Percentiles rank a stretch among this genome's conserved stretches.
These are phyloP conservation scores for Lissocephala sabroskyi DNA, from an alignment of 2,888 invertebrate species.

Conservation along the genomic window DNA sequence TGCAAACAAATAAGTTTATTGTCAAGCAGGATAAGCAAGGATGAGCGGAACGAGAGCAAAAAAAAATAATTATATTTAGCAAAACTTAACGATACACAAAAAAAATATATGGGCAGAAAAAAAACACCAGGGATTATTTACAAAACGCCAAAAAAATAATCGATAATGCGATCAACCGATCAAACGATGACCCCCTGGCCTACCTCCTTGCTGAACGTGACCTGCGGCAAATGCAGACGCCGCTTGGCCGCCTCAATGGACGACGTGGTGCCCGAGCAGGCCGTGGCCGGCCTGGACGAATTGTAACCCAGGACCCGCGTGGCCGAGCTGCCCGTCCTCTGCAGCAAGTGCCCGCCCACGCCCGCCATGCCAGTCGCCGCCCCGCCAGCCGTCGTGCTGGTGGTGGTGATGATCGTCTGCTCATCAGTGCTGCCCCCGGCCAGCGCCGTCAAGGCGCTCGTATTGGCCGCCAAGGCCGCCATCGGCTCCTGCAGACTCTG, in stretches of 20 bases:
- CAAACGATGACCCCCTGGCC: slow-evolving; percentile 90
- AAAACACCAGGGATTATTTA: no score
- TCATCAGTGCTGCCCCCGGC: neutral
- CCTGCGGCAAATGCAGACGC: slow-evolving; percentile 83
- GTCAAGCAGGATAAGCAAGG: no score
- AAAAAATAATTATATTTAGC: no score
- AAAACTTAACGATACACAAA: no score
- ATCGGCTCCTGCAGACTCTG: neutral
- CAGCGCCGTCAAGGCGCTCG: neutral
- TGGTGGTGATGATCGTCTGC: slow-evolving; percentile 8
- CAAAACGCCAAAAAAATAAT: no score
- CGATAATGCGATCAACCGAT: slow-evolving; percentile 33
- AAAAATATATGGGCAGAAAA: no score
- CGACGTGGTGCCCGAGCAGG: slow-evolving; percentile 78
- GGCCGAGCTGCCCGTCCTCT: slow-evolving; percentile 48
- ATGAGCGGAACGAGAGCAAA: no score
- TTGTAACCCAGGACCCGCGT: slow-evolving; percentile 47
- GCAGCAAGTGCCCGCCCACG: slow-evolving; percentile 14
- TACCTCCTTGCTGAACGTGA: slow-evolving; percentile 93
- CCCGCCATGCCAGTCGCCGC: slow-evolving; percentile 19
- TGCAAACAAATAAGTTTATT: no score
- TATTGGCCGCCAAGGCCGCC: neutral
- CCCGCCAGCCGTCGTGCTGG: slow-evolving; percentile 13
- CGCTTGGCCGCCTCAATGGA: slow-evolving; percentile 77
- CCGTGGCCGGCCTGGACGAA: slow-evolving; percentile 77